Evolutionary conservation across 2,113 vertebrate species (phyloP), one percentile per base, ranked within the genome.

Genomic region (Cololabis saira): DNA sequence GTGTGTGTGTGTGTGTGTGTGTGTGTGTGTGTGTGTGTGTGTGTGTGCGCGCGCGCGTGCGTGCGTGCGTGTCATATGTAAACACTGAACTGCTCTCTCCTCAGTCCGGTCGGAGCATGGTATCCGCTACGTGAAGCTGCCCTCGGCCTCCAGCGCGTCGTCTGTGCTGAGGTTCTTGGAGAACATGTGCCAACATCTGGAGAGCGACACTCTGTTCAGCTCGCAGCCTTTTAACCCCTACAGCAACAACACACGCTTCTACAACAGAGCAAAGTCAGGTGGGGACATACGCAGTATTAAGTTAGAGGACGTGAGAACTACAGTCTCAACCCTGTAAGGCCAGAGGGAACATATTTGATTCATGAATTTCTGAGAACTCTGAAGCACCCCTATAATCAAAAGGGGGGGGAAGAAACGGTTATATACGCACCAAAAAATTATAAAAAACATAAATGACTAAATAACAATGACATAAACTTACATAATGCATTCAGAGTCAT

Each of bases 81-180:
- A 49, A 74, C 45, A 12, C 16, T 75, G 14, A 74, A 12, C 24
- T 48, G 59, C 61, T 83, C 27, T 61, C 13, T 47, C 67, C 45
- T 89, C 48, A 99, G 98, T 97, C 61, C 93, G 92, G 43, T 98
- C 96, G 64, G 97, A 98, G 33, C 90, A 91, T 3, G 96, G 97
- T 62, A 95, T 94, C 70, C 96, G 96, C 44, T 94, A 95, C 19
- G 86, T 98, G 87, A 95, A 95, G 93, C 94, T 98, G 70, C 97
- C 97, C 61, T 93, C 95, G 17, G 97, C 95, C 76, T 95, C 96
- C 87, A 98, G 97, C 9, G 95, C 96, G 10, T 98, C 98, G 0
- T 96, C 98, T 81, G 96, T 96, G 41, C 92, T 99, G 18, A 93
- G 97, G 27, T 99, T 98, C 91, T 87, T 99, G 87, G 97, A 99